Conservation (phyloP, 1,140 invertebrate genomes). For the Lucilia sericata region DNA sequence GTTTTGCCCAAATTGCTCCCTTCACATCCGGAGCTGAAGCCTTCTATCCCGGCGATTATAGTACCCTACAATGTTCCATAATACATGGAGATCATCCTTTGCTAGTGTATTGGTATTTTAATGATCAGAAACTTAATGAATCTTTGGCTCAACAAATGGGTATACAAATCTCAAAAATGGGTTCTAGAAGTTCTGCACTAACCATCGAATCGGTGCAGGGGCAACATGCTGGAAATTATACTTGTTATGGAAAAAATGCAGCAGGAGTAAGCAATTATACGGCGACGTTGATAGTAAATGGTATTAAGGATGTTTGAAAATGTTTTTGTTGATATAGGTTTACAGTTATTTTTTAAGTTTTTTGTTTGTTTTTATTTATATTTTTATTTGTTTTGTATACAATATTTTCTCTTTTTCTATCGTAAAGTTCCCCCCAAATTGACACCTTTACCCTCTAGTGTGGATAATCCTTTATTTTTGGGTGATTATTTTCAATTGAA, state of each 20-base stretch:
- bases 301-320: slow-evolving; percentile 64
- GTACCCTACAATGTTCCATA: slow-evolving; percentile 77
- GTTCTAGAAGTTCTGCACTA: slow-evolving; percentile 75
- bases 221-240: slow-evolving; percentile 82
- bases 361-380: slow-evolving; percentile 47
- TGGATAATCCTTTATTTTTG: slow-evolving; percentile 80
- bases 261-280: slow-evolving; percentile 76
- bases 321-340: not conserved
- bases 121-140: slow-evolving; percentile 68
- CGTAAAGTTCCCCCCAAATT: slow-evolving; percentile 80
- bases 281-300: slow-evolving; percentile 77
- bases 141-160: slow-evolving; percentile 53
- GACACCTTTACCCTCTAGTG: slow-evolving; percentile 74
- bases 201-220: slow-evolving; percentile 79
- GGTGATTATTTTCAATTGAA: slow-evolving; percentile 82
- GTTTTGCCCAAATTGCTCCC: slow-evolving; percentile 75
- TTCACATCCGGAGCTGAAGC: slow-evolving; percentile 74
- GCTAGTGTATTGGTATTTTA: slow-evolving; percentile 80
- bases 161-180: slow-evolving; percentile 71
- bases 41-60: slow-evolving; percentile 75
- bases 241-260: slow-evolving; percentile 82
- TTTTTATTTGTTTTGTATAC: slow-evolving; percentile 29
- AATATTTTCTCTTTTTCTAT: not conserved
- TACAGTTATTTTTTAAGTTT: slow-evolving; percentile 25
- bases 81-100: slow-evolving; percentile 84